Evolutionary conservation across 23 tunicate genomes (phyloP).

Genomic region (Aplidium turbinatum): DNA sequence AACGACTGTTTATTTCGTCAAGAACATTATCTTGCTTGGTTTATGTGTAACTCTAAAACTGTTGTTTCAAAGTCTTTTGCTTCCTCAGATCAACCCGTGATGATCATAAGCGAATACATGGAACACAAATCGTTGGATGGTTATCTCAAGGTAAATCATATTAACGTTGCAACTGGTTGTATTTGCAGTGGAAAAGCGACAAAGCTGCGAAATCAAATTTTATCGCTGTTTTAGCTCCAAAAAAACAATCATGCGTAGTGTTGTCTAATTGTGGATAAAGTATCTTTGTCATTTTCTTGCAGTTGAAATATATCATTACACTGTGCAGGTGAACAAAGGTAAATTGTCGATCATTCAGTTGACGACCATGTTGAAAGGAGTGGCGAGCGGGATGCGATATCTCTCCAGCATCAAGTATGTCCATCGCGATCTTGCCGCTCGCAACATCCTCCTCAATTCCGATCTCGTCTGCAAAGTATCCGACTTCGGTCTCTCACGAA

Average conservation of each 20-base stretch:
- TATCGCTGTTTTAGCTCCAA: too few species aligned
- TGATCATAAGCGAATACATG: conserved; percentile 91
- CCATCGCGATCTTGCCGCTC: conserved; percentile 96
- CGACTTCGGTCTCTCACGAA: conserved; percentile 93
- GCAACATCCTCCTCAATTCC: conserved; percentile 89
- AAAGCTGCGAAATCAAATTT: too few species aligned
- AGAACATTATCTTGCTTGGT: too few species aligned
- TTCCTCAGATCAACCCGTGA: conserved; percentile 54
- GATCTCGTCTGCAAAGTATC: conserved; percentile 82
- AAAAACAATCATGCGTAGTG: too few species aligned
- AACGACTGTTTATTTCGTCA: background rate
- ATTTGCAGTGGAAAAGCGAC: background rate
- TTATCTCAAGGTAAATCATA: conserved; percentile 59
- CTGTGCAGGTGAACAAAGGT: conserved; percentile 33
- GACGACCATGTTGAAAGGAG: conserved; percentile 61
- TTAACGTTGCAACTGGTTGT: background rate
- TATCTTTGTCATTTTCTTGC: too few species aligned
- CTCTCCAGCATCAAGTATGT: conserved; percentile 72
- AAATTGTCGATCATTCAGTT: conserved; percentile 48
- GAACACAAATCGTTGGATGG: conserved; percentile 88
- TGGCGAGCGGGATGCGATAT: conserved; percentile 92
- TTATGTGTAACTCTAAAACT: too few species aligned
- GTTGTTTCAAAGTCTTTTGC: too few species aligned
- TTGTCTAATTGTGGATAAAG: too few species aligned
- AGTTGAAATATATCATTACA: background rate